phyloP scores from a whole-genome alignment of 2,888 invertebrate species.

The Volucella inanis region DNA sequence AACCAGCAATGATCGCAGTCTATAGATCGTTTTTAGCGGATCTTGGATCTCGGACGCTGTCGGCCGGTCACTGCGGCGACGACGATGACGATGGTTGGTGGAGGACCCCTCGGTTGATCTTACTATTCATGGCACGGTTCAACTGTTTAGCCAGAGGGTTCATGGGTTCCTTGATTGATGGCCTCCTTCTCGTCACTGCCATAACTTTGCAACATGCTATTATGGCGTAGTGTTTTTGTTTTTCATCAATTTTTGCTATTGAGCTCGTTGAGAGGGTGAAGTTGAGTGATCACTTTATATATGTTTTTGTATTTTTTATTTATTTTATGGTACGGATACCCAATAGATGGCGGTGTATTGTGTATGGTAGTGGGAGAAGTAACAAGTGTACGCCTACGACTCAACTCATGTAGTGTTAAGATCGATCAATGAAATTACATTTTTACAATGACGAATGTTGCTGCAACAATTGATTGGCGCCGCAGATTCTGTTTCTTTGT shows the following conservation, averaged over 20 bases:
- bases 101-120: slow-evolving; percentile 6
- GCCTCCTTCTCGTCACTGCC: slow-evolving; percentile 74
- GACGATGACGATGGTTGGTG: neutral
- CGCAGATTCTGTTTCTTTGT: no score
- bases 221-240: slow-evolving; percentile 48
- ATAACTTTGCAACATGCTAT: slow-evolving; percentile 70
- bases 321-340: slow-evolving; percentile 45
- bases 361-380: slow-evolving; percentile 54
- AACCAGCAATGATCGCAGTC: slow-evolving; percentile 27
- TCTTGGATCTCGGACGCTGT: slow-evolving; percentile 23
- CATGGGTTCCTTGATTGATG: slow-evolving; percentile 68
- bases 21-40: slow-evolving; percentile 39
- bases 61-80: no score
- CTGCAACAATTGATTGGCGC: slow-evolving; percentile 40
- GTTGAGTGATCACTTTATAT: slow-evolving; percentile 13
- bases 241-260: neutral
- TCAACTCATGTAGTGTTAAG: slow-evolving; percentile 32
- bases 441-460: slow-evolving; percentile 55
- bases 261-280: slow-evolving; percentile 9
- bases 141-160: slow-evolving; percentile 53
- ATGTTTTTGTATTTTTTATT: neutral
- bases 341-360: slow-evolving; percentile 52
- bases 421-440: slow-evolving; percentile 56
- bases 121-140: slow-evolving; percentile 10
- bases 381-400: slow-evolving; percentile 66